Evolutionary conservation across 2,797 vertebrate species (phyloP).

Genomic region (Acrocephalus scirpaceus): DNA sequence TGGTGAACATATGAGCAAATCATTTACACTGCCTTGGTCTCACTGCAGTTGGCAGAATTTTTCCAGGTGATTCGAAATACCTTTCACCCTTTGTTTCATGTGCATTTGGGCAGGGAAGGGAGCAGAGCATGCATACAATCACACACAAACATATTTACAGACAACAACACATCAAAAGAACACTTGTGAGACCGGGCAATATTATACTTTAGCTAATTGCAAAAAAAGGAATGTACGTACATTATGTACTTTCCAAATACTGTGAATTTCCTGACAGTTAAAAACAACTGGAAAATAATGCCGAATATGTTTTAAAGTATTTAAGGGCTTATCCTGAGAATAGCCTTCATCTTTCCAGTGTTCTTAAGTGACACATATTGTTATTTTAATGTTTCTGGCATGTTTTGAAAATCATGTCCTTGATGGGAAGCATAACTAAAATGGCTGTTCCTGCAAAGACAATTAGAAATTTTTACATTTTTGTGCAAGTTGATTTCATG

Average conservation of each 20-base stretch:
- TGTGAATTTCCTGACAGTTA: not conserved
- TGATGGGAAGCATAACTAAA: not conserved
- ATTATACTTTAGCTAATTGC: not conserved
- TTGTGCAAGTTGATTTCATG: not conserved
- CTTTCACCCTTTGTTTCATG: not conserved
- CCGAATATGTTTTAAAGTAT: not conserved
- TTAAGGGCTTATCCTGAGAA: not conserved
- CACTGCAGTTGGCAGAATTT: not conserved
- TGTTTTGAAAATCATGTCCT: not conserved
- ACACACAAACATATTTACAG: fast-evolving
- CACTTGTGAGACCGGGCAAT: not conserved
- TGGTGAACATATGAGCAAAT: not conserved
- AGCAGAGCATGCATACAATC: not conserved
- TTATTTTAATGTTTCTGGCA: not conserved
- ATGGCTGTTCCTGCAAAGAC: not conserved
- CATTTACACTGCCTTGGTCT: not conserved
- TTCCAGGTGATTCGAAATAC: not conserved
- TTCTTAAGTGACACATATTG: not conserved
- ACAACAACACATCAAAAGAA: not conserved
- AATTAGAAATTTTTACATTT: not conserved
- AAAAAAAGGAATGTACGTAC: not conserved
- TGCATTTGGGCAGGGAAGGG: not conserved
- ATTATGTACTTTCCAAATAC: not conserved
- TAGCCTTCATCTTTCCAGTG: not conserved
- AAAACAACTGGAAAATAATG: not conserved